Evolutionary conservation across 2,113 vertebrate genomes (phyloP).

Genomic region (Elaphurus davidianus): DNA sequence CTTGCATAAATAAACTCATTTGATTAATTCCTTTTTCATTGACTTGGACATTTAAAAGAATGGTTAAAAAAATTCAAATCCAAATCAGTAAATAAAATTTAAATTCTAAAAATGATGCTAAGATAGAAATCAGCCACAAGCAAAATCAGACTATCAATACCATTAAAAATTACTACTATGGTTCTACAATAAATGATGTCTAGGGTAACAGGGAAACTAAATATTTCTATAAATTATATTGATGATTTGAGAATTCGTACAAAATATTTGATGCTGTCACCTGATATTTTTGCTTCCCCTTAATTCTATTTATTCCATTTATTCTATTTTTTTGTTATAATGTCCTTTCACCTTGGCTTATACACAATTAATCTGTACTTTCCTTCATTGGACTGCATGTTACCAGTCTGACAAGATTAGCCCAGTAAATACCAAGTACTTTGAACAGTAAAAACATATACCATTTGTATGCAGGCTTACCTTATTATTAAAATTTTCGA

Average conservation of each 20-base stretch:
- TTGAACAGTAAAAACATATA: background rate
- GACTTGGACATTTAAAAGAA: background rate
- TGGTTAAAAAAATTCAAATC: background rate
- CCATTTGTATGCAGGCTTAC: background rate
- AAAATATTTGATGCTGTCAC: background rate
- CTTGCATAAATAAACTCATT: background rate
- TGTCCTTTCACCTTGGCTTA: background rate
- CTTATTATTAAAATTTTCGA: background rate
- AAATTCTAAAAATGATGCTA: background rate
- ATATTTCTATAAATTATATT: background rate
- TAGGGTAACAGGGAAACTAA: background rate
- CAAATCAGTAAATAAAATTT: background rate
- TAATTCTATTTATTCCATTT: background rate
- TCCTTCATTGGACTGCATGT: background rate
- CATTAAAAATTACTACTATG: slow-evolving; percentile 19
- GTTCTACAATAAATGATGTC: background rate
- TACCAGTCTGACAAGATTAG: background rate
- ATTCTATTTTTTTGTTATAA: background rate
- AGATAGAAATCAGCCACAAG: background rate
- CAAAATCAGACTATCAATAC: background rate
- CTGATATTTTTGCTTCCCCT: background rate
- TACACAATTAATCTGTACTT: background rate
- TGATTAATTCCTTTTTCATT: slow-evolving; percentile 1
- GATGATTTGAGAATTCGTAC: background rate
- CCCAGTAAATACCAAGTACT: background rate